Evolutionary conservation across 2,888 invertebrate genomes (phyloP).

Genomic region (Eupithecia exiguata): DNA sequence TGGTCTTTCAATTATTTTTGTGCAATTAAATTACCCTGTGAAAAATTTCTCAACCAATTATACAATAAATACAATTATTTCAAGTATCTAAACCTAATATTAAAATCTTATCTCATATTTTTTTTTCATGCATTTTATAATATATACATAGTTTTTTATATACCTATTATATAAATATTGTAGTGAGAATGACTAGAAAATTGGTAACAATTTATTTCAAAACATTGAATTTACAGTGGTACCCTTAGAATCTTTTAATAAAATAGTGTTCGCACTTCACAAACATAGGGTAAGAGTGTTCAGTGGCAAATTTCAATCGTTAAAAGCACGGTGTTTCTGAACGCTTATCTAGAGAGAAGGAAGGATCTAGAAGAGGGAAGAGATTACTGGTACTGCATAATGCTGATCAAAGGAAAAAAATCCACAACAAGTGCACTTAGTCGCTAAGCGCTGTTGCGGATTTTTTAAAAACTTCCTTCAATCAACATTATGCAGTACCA

Average conservation of each 20-base stretch:
- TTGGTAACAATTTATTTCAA: slow-evolving; percentile 8
- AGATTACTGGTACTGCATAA: too few relatives aligned
- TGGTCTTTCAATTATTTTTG: background rate
- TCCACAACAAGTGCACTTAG: too few relatives aligned
- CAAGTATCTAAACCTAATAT: background rate
- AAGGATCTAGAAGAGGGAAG: too few relatives aligned
- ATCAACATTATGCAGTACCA: background rate
- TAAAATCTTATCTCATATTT: background rate
- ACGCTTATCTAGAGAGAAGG: background rate
- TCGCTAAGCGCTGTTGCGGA: too few relatives aligned
- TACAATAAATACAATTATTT: slow-evolving; percentile 1
- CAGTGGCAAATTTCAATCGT: background rate
- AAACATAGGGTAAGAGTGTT: background rate
- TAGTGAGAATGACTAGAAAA: slow-evolving; percentile 11
- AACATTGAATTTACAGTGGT: background rate
- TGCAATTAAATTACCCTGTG: slow-evolving; percentile 4
- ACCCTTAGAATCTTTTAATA: background rate
- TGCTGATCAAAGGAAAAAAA: too few relatives aligned
- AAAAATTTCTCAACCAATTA: background rate
- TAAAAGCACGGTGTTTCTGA: background rate
- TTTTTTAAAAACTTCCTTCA: background rate
- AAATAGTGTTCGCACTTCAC: background rate
- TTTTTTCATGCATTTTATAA: background rate
- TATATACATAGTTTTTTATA: too few relatives aligned
- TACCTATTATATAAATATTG: slow-evolving; percentile 10